Conservation (phyloP, 1,140 invertebrate genomes). For the Zaprionus africanus region DNA sequence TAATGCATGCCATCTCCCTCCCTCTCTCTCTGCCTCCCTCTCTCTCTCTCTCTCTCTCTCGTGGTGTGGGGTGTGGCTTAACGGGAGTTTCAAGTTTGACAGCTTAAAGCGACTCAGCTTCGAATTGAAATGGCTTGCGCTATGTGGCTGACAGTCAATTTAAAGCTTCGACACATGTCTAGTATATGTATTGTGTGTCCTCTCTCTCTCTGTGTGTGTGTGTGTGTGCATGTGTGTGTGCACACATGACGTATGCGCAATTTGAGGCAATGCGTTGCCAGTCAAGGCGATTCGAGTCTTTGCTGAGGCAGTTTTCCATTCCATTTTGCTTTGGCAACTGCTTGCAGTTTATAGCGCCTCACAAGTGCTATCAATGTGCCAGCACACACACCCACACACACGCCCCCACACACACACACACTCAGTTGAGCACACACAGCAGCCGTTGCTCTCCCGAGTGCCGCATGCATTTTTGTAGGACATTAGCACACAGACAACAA, state of each 20-base stretch:
- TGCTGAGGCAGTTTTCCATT: conserved; percentile 36
- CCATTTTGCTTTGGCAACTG: conserved; percentile 58
- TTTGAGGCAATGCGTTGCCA: conserved; percentile 26
- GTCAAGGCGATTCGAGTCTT: conserved; percentile 15
- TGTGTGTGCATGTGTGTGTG: conserved; percentile 31
- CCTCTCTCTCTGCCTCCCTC: too few relatives aligned
- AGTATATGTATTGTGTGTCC: background rate
- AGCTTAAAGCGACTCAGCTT: conserved; percentile 43
- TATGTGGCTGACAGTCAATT: conserved; percentile 28
- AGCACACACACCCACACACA: conserved; percentile 29
- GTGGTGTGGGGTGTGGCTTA: background rate
- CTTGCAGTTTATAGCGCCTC: conserved; percentile 80
- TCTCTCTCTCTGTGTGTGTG: background rate
- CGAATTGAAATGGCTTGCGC: conserved; percentile 40
- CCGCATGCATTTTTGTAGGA: conserved; percentile 72
- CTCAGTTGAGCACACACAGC: conserved; percentile 11
- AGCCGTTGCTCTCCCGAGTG: conserved; percentile 65
- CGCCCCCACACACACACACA: background rate
- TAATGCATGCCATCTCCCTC: background rate
- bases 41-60: too few relatives aligned
- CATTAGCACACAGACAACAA: conserved; percentile 62
- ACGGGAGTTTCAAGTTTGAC: conserved; percentile 30
- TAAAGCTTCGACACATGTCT: conserved; percentile 25
- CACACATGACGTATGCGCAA: conserved; percentile 50
- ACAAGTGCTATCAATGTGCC: conserved; percentile 77